phyloP scores from a whole-genome alignment of 2,888 invertebrate genomes.

The Tricholauxania praeusta region DNA sequence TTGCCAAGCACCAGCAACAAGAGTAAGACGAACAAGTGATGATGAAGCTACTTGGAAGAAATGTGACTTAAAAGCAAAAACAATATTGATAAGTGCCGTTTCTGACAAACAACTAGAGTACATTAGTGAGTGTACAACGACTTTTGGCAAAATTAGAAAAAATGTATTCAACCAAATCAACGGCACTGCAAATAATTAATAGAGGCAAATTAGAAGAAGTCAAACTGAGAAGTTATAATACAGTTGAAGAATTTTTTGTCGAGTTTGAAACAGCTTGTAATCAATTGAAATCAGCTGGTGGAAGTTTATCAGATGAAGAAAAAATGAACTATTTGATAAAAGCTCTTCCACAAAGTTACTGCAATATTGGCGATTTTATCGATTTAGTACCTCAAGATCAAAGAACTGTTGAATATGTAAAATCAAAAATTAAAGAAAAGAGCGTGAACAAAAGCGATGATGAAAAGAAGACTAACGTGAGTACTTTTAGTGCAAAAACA shows the following conservation, averaged over 20 bases:
- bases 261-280: slow-evolving; percentile 20
- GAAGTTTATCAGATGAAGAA: slow-evolving; percentile 17
- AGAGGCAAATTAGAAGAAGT: slow-evolving; percentile 7
- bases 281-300: slow-evolving; percentile 14
- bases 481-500: slow-evolving; percentile 16
- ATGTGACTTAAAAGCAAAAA: slow-evolving; percentile 20
- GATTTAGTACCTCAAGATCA: slow-evolving; percentile 19
- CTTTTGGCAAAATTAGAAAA: slow-evolving; percentile 15
- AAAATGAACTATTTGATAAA: slow-evolving; percentile 24
- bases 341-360: slow-evolving; percentile 17
- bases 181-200: slow-evolving; percentile 13
- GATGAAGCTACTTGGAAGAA: slow-evolving; percentile 24
- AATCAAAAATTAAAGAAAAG: slow-evolving; percentile 17
- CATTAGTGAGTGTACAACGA: slow-evolving; percentile 4
- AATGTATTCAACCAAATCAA: slow-evolving; percentile 14
- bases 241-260: slow-evolving; percentile 18
- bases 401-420: slow-evolving; percentile 23
- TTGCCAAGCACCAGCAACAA: slow-evolving; percentile 17
- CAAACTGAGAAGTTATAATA: slow-evolving; percentile 8
- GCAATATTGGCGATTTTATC: slow-evolving; percentile 22
- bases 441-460: background rate
- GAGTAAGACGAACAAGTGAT: slow-evolving; percentile 12
- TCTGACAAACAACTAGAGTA: slow-evolving; percentile 23
- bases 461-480: slow-evolving; percentile 20
- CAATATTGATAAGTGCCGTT: slow-evolving; percentile 8